phyloP scores from a whole-genome alignment of 2,888 invertebrate species.

The Julus scandinavius region DNA sequence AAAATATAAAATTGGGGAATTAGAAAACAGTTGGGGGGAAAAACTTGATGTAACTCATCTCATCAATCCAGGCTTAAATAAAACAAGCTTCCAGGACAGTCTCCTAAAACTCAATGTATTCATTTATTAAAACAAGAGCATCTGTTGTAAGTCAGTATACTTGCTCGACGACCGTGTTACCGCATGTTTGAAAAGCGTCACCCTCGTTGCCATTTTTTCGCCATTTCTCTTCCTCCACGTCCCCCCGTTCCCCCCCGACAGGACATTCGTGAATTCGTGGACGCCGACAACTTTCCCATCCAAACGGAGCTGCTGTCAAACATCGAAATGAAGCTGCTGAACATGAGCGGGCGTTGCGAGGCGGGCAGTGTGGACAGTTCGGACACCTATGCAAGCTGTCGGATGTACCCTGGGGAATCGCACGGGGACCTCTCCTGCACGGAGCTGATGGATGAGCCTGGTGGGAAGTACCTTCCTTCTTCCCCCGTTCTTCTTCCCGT shows the following conservation, averaged over 20 bases:
- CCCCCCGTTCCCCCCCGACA: not conserved
- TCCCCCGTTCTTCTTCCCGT: slow-evolving; percentile 57
- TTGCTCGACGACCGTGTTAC: too few relatives aligned
- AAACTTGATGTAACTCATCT: too few relatives aligned
- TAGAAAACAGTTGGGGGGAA: too few relatives aligned
- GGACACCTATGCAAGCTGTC: slow-evolving; percentile 96
- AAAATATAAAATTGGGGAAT: too few relatives aligned
- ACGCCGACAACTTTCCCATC: slow-evolving; percentile 49
- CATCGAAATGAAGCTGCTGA: slow-evolving; percentile 55
- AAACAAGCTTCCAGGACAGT: too few relatives aligned
- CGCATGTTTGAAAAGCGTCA: not conserved
- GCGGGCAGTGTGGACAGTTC: slow-evolving; percentile 76
- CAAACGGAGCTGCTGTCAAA: slow-evolving; percentile 49
- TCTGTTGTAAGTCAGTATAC: too few relatives aligned
- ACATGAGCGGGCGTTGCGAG: slow-evolving; percentile 61
- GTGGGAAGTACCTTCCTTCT: slow-evolving; percentile 48
- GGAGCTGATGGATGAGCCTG: slow-evolving; percentile 45
- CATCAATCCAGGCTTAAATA: too few relatives aligned
- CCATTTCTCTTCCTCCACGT: not conserved
- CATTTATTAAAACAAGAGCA: too few relatives aligned
- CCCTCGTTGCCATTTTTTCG: not conserved
- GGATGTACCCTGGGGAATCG: slow-evolving; percentile 93
- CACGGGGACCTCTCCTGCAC: slow-evolving; percentile 60
- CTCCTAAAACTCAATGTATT: too few relatives aligned
- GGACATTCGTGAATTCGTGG: slow-evolving; percentile 55